Evolutionary conservation across 2,888 invertebrate genomes (phyloP).

Genomic region (Apantesis nais): DNA sequence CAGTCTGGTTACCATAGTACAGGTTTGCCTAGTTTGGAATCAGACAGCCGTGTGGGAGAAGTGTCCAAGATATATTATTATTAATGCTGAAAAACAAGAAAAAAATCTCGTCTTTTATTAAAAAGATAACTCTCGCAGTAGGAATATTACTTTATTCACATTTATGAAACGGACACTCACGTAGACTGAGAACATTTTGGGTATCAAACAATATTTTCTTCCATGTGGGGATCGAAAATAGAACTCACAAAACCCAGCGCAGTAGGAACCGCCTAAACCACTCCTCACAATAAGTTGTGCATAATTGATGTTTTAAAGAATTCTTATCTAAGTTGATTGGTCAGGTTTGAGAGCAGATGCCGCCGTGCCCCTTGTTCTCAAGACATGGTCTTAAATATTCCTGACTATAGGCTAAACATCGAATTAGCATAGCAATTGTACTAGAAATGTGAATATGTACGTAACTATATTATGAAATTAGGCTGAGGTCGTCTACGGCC

Average conservation of each 20-base stretch:
- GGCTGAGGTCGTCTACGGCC: slow-evolving; percentile 42
- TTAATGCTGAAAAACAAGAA: background rate
- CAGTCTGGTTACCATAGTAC: too few relatives aligned
- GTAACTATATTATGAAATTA: slow-evolving; percentile 38
- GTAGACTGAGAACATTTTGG: too few relatives aligned
- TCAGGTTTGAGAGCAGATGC: background rate
- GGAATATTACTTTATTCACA: too few relatives aligned
- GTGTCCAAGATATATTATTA: too few relatives aligned
- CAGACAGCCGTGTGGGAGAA: too few relatives aligned
- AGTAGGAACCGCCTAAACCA: too few relatives aligned
- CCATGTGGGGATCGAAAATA: too few relatives aligned
- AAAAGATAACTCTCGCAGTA: too few relatives aligned
- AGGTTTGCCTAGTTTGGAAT: too few relatives aligned
- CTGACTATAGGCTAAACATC: slow-evolving; percentile 19
- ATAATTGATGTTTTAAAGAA: background rate
- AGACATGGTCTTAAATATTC: slow-evolving; percentile 19
- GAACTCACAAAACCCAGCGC: too few relatives aligned
- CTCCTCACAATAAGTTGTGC: background rate
- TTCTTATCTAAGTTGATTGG: background rate
- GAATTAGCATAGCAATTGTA: slow-evolving; percentile 40
- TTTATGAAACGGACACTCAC: too few relatives aligned
- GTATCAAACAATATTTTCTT: too few relatives aligned
- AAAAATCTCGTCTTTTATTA: background rate
- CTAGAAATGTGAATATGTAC: slow-evolving; percentile 31
- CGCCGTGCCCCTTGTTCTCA: background rate